These are phyloP conservation scores for Gambusia holbrooki DNA, from an alignment of 2,113 vertebrate species.

Conservation along the genomic window DNA sequence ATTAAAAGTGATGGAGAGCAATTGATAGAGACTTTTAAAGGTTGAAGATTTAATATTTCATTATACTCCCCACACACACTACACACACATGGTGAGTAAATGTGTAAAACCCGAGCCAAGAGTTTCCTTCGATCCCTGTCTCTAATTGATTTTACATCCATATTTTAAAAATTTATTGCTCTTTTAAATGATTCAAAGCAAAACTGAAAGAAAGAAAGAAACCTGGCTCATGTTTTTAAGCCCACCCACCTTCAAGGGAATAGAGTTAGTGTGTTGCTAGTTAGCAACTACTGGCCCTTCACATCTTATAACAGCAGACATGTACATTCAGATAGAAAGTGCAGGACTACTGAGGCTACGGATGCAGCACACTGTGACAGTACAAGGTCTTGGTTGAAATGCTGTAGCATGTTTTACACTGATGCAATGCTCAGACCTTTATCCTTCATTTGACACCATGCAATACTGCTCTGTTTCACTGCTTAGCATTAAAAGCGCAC, in stretches of 20 bases:
- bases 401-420: not conserved
- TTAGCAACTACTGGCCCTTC: too few species aligned
- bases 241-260: too few species aligned
- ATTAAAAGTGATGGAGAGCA: too few species aligned
- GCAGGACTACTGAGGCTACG: not conserved
- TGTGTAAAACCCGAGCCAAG: too few species aligned
- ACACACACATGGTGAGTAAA: too few species aligned
- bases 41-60: not conserved
- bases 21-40: not conserved
- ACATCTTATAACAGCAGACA: too few species aligned
- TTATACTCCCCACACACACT: too few species aligned
- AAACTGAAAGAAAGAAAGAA: not conserved
- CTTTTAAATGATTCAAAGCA: not conserved
- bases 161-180: not conserved
- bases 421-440: not conserved
- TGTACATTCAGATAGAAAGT: too few species aligned
- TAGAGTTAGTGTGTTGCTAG: too few species aligned
- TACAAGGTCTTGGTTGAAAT: not conserved
- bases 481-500: slow-evolving; percentile 6
- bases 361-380: not conserved
- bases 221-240: too few species aligned
- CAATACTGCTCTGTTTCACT: not conserved
- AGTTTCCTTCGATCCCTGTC: not conserved
- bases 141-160: not conserved
- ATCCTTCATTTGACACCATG: not conserved